A percentile compares a stretch with the other conserved stretches of the same genome.
Evolutionary conservation across 64 coral and sea anemone species (phyloP).

Genomic region (Astreopora myriophthalma): DNA sequence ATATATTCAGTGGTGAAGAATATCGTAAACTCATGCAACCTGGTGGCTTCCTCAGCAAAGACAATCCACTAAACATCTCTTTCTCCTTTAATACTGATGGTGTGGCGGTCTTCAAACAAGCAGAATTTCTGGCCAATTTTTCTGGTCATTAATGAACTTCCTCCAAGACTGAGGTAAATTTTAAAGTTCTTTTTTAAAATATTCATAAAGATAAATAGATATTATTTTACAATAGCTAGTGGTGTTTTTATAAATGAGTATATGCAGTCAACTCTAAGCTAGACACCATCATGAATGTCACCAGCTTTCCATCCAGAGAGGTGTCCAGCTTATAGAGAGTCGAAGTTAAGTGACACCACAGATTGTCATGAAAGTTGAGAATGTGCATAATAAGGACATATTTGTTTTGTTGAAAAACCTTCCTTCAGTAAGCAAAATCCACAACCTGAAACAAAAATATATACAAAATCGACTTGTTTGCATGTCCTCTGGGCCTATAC

Average conservation of each 20-base stretch:
- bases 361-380: not conserved
- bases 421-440: not conserved
- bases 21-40: conserved; percentile 53
- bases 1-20: conserved; percentile 58
- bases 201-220: not conserved
- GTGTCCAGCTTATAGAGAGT: not conserved
- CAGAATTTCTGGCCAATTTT: conserved; percentile 66
- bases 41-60: conserved; percentile 48
- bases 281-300: not conserved
- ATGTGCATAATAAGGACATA: not conserved
- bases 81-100: conserved; percentile 54
- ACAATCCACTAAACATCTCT: conserved; percentile 42
- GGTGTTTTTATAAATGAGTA: not conserved
- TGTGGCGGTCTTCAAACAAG: conserved; percentile 51
- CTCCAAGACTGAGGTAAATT: conserved; percentile 50
- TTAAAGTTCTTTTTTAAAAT: not conserved
- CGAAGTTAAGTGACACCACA: not conserved
- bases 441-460: not conserved
- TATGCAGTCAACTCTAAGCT: not conserved
- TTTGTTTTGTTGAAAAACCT: not conserved
- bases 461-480: not conserved
- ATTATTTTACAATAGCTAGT: not conserved
- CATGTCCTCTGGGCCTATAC: not conserved
- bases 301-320: not conserved
- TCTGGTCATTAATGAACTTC: conserved; percentile 64